Evolutionary conservation across 2,797 vertebrate genomes (phyloP).

Genomic region (Aldrovandia affinis): DNA sequence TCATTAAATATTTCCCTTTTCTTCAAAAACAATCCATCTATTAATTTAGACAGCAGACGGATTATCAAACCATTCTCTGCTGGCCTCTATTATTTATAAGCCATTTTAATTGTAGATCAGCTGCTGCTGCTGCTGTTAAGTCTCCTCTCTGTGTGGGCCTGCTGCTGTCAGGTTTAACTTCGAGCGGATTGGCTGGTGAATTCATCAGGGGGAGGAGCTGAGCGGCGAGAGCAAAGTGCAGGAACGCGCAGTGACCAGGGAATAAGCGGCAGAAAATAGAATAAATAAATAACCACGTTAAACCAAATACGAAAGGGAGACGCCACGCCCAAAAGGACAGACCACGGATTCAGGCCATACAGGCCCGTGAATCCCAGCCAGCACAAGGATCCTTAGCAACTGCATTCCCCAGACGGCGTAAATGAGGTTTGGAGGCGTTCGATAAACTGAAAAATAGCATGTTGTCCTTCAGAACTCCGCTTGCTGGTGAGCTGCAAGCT

Average conservation of each 20-base stretch:
- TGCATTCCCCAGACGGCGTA: not conserved
- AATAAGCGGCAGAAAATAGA: not conserved
- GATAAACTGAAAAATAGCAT: not conserved
- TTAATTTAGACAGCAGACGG: too few relatives aligned
- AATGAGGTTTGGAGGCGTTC: conserved; percentile 10
- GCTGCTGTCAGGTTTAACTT: not conserved
- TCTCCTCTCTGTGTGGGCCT: not conserved
- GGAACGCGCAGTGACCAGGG: not conserved
- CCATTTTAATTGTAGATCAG: not conserved
- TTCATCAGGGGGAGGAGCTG: not conserved
- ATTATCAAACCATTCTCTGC: too few relatives aligned
- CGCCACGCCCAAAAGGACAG: not conserved
- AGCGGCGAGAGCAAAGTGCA: not conserved
- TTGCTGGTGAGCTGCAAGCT: not conserved
- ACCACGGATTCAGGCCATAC: not conserved
- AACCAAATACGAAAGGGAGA: not conserved
- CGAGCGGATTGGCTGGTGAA: not conserved
- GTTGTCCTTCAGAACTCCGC: not conserved
- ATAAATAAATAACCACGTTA: conserved; percentile 17
- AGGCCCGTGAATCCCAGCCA: not conserved
- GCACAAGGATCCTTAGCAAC: not conserved
- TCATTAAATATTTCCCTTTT: too few relatives aligned
- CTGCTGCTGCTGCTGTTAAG: not conserved
- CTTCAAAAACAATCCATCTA: too few relatives aligned
- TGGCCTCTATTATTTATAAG: not conserved